phyloP scores from a whole-genome alignment of 2,113 vertebrate species.

The Poecilia latipinna region DNA sequence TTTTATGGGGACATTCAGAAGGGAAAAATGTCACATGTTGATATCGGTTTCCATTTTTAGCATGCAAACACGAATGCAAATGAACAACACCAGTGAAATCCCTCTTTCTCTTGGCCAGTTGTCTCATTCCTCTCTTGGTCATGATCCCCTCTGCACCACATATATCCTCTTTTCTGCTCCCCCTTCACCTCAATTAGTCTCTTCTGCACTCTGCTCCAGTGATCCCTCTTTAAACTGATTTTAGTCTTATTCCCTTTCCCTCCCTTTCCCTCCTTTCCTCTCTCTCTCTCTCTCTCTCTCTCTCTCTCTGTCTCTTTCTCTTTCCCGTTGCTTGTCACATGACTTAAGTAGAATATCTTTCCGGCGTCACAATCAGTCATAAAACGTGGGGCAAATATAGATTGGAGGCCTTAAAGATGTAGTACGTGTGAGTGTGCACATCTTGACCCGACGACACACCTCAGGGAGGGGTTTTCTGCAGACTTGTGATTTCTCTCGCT shows the following conservation, averaged over 20 bases:
- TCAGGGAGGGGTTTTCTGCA: constrained; percentile 47
- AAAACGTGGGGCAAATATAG: constrained; percentile 75
- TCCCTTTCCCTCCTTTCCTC: constrained; percentile 26
- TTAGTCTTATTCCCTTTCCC: constrained; percentile 38
- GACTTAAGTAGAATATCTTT: constrained; percentile 59
- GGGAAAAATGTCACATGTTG: not conserved
- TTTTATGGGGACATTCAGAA: not conserved
- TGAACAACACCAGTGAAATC: constrained; percentile 4
- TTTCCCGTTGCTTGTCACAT: constrained; percentile 51
- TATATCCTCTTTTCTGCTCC: constrained; percentile 48
- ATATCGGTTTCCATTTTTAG: not conserved
- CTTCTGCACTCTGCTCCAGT: constrained; percentile 54
- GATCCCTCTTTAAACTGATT: constrained; percentile 67
- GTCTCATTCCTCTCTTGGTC: constrained; percentile 14
- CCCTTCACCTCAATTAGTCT: constrained; percentile 62
- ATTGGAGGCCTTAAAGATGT: constrained; percentile 54
- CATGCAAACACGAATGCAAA: not conserved
- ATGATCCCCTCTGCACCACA: constrained; percentile 15
- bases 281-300: constrained; percentile 29
- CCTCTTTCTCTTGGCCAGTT: not conserved
- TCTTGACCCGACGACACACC: constrained; percentile 37
- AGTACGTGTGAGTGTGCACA: constrained; percentile 72
- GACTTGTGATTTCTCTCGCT: constrained; percentile 41
- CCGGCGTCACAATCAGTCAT: constrained; percentile 56
- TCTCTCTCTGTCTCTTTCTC: constrained; percentile 25